These are phyloP conservation scores for Falcunculus frontatus DNA, from an alignment of 2,113 vertebrate genomes.

Conservation along the genomic window DNA sequence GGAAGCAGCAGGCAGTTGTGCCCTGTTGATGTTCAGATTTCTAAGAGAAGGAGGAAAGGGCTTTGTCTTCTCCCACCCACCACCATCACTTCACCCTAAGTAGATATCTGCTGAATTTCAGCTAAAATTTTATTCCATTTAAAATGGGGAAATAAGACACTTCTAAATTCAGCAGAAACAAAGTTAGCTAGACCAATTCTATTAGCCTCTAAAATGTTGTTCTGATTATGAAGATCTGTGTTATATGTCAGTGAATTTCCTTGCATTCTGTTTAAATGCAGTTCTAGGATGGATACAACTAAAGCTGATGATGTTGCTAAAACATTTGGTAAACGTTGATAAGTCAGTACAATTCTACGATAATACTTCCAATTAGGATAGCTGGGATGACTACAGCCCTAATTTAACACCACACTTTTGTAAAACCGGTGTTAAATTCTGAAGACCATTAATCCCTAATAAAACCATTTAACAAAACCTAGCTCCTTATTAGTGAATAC, in stretches of 20 bases:
- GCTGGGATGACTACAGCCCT: neutral
- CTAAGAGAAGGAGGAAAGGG: neutral
- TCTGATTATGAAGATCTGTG: neutral
- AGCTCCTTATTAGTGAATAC: neutral
- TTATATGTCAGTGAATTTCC: neutral
- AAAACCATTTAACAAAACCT: neutral
- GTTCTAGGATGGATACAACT: neutral
- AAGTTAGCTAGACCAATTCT: neutral
- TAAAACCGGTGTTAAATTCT: neutral
- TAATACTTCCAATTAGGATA: neutral
- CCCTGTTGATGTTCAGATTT: neutral
- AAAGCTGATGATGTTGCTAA: neutral
- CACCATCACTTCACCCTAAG: neutral
- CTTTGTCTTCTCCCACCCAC: neutral
- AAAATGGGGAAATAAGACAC: neutral
- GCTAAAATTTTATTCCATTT: neutral
- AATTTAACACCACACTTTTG: neutral
- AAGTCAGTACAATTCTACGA: neutral
- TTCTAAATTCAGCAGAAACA: neutral
- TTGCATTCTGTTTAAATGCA: neutral
- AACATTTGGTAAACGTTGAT: neutral
- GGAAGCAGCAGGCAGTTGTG: neutral
- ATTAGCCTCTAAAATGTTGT: neutral
- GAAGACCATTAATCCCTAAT: neutral
- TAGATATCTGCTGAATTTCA: neutral